phyloP scores from a whole-genome alignment of 2,797 vertebrate genomes.

The Paedocypris micromegethes region DNA sequence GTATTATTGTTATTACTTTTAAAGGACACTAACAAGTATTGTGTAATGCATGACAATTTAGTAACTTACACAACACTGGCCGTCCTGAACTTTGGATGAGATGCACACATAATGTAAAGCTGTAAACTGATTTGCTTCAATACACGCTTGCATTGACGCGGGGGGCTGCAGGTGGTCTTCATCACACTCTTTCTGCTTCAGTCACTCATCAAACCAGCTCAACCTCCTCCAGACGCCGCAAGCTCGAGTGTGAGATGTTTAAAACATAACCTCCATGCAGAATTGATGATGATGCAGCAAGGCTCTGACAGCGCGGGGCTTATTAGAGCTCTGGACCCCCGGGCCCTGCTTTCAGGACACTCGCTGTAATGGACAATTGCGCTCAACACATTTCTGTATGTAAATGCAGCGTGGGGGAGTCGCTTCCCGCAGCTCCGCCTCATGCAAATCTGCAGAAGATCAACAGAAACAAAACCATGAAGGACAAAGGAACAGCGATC shows the following conservation, averaged over 20 bases:
- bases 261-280: slow-evolving; percentile 60
- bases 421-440: slow-evolving; percentile 21
- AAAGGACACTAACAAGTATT: no score
- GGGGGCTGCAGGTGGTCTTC: no score
- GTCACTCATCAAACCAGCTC: no score
- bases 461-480: slow-evolving; percentile 13
- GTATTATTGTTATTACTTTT: no score
- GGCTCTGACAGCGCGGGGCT: slow-evolving; percentile 48
- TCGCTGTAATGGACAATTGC: slow-evolving; percentile 60
- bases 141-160: no score
- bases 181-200: no score
- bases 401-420: slow-evolving; percentile 53
- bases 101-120: no score
- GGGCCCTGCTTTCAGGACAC: slow-evolving; percentile 60
- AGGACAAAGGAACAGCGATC: slow-evolving; percentile 51
- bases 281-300: slow-evolving; percentile 49
- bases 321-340: slow-evolving; percentile 56
- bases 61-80: no score
- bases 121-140: no score
- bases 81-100: no score
- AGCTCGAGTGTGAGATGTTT: slow-evolving; percentile 49
- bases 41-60: no score
- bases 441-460: slow-evolving; percentile 37
- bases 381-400: slow-evolving; percentile 65
- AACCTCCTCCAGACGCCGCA: no score